Evolutionary conservation across 2,888 invertebrate genomes (phyloP), one percentile per base, ranked within the genome.

Genomic region (Tanypteryx hageni): DNA sequence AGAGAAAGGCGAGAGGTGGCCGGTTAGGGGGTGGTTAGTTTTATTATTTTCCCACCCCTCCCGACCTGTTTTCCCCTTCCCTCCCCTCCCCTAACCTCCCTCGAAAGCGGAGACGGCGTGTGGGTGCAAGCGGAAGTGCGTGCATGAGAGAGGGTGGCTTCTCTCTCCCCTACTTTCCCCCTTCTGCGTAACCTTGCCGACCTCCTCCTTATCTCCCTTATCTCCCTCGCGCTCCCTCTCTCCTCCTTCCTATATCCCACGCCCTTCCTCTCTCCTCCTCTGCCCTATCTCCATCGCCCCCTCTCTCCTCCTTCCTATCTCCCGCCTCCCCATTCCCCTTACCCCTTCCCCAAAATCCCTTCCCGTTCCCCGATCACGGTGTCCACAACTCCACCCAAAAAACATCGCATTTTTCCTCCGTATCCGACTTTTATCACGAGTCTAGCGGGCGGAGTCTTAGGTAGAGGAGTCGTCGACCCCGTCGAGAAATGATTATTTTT

Each of bases 271-370:
- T 13, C 76, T 22, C 27, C 76, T 76, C 22, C 10, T 76, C 27
- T 22, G 13, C 64, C n/a, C n/a, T 9, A 16, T 64, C 64, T 64
- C 44, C 44, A 44, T 44, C 44, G 5, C n/a, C n/a, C 61, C 3
- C 61, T 61, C 61, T 16, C 61, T 61, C 18, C 61, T 61, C 61
- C 76, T 22, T 27, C 64, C n/a, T 22, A 22, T 76, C 27, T 76
- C 76, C 76, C 22, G 76, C n/a, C n/a, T 76, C 76, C 76, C 76
- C 76, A 22, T 76, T 76, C 76, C n/a, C 76, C 27, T 11, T 27
- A 8, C 8, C 76, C 10, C n/a, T 76, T 76, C 27, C 76, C 76
- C 76, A 22, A 76, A 76, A 76, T 76, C 76, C 61, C 76, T 22
- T 27, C 64, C n/a, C n/a, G n/a, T 76, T 76, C 27, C 76, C 76